Base-by-base conservation (phyloP, 53 echinoderm and acorn worm species). In the Holothuria scabra region DNA sequence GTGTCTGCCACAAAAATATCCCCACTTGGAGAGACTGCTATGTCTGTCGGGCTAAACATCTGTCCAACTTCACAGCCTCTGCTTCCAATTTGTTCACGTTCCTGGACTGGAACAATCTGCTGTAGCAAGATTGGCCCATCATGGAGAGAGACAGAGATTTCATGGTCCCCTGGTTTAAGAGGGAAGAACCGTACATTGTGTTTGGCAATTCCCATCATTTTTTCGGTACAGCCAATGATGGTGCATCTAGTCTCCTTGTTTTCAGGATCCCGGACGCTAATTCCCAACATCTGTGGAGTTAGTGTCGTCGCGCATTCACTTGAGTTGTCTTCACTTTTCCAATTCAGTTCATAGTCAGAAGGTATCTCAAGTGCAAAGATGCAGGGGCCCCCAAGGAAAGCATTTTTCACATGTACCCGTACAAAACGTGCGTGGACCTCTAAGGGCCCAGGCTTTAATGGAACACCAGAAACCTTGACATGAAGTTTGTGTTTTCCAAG, bases 1-100 rank as follows among this genome's bases (percentile, higher is more conserved):
- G 95, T 89, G 82, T 95, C 95, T 5, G 95, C 95, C 5, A 95
- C 90, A 65, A 93, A 91, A 65, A 93, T 87, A 52, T 93, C 90
- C 0, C 95, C 93, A 14, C 83, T 82, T 18, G 82, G 85, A 24
- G 87, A 89, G 23, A 95, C 21, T 46, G 91, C 66, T 26, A 95
- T 71, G 31, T 93, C 93, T 23, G 95, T 95, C 7, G 93, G 93
- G 67, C 90, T 93, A 84, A 91, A 78, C 52, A 95, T 89, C 57
- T 91, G 91, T 14, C 93, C 95, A 20, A 71, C 68, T 4, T 89
- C 82, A 2, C 79, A 66, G 4, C 95, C 95, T 22, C 86, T 75
- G 49, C 93, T 83, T 28, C 95, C 95, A 20, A 95, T 91, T 78
- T 95, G 93, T 48, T 95, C 93, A 55, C 86, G 89, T 28, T 91